phyloP scores from a whole-genome alignment of 2,113 vertebrate species.

The Petroica traversi region DNA sequence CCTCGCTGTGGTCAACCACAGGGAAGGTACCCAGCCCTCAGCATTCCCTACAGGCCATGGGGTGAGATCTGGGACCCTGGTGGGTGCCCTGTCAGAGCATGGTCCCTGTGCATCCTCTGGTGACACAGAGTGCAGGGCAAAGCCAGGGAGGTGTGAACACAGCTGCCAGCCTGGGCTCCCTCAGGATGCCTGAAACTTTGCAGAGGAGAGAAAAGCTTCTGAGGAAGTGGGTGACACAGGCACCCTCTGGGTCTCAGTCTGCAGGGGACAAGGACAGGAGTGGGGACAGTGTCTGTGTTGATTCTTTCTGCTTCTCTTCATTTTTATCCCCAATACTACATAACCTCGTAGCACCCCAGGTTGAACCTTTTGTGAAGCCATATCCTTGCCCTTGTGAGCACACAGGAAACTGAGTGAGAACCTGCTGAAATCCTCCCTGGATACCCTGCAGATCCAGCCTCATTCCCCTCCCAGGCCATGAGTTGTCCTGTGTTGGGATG shows the following conservation, averaged over 20 bases:
- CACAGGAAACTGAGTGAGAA: neutral
- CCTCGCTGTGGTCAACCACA: slow-evolving; percentile 92
- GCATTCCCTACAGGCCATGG: neutral
- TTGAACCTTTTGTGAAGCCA: neutral
- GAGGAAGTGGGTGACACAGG: neutral
- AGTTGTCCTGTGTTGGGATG: accelerated
- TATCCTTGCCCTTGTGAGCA: neutral
- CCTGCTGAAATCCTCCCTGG: neutral
- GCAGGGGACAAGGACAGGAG: neutral
- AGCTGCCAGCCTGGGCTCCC: accelerated
- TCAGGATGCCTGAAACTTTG: neutral
- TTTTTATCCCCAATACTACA: accelerated
- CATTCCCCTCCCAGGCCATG: accelerated
- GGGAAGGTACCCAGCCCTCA: slow-evolving; percentile 78
- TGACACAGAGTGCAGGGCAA: accelerated
- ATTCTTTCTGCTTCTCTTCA: neutral
- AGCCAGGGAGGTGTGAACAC: accelerated
- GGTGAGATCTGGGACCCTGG: accelerated
- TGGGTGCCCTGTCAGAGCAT: neutral
- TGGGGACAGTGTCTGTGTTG: accelerated
- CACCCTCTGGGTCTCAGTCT: neutral
- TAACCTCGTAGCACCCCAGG: neutral
- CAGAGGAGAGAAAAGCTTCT: neutral
- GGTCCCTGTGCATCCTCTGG: neutral
- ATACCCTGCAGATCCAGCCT: neutral